A percentile compares a stretch with the other conserved stretches of the same genome.
Conservation (phyloP, 2,888 invertebrate genomes). For the Cerastis leucographa region DNA sequence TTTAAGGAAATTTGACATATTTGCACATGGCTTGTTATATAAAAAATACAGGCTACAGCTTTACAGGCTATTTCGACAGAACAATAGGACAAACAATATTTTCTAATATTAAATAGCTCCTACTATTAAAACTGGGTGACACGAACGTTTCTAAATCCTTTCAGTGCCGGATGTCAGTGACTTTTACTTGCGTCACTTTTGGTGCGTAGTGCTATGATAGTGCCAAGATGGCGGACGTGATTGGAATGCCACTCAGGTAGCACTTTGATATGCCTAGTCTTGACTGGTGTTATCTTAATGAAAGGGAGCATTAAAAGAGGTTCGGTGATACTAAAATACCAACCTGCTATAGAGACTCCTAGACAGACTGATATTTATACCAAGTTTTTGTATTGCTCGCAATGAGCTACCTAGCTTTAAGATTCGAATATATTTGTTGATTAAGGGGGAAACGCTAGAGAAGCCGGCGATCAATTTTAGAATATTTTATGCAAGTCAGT, state of each 20-base stretch:
- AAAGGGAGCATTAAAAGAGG: background rate
- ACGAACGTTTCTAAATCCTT: constrained; percentile 55
- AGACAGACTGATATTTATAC: background rate
- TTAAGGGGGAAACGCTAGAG: background rate
- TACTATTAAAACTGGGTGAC: constrained; percentile 39
- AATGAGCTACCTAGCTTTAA: background rate
- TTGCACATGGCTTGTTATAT: background rate
- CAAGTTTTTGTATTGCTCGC: background rate
- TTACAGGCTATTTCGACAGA: background rate
- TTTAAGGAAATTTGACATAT: background rate
- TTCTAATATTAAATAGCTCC: background rate
- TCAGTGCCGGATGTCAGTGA: constrained; percentile 58
- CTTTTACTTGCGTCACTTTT: constrained; percentile 62
- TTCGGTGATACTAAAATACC: background rate
- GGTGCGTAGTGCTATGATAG: constrained; percentile 34
- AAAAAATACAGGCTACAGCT: background rate
- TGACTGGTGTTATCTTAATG: constrained; percentile 45
- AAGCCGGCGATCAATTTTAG: too few relatives aligned
- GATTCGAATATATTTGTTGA: too few relatives aligned
- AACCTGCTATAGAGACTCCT: background rate
- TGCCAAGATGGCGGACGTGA: constrained; percentile 33
- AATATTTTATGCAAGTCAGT: too few relatives aligned
- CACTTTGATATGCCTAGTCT: constrained; percentile 10
- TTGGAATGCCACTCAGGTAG: constrained; percentile 43
- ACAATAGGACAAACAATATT: constrained; percentile 19